Base-by-base conservation (phyloP, 1,140 invertebrate species). In the Melipona quadrifasciata region DNA sequence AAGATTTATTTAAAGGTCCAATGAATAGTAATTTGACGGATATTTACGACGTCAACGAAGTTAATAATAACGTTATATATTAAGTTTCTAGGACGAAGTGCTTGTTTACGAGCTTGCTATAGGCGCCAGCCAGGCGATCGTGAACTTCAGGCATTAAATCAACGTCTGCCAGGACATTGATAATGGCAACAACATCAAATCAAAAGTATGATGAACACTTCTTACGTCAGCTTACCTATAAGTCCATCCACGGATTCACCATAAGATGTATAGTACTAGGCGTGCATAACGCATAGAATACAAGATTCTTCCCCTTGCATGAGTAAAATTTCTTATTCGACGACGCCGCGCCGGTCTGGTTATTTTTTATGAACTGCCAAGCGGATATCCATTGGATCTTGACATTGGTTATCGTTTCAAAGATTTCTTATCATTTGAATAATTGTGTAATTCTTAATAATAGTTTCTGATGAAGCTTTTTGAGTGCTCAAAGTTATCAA, bases 221-320 rank as follows among this genome's bases (percentile, higher is more conserved):
- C 47, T 76, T 72, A 80, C 68, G 53, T 73, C 58, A 80, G 31
- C 39, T 21, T 47, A 39, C 5, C 73, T 72, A 61, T 24, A 17
- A 88, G 47, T 90, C 81, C 64, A 61, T 0, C 86, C 84, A 88
- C 84, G 78, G 65, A 86, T 81, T 68, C 79, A 76, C 72, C 81
- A 86, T 88, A 86, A 90, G 86, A 88, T 88, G 82, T 90, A 90
- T 90, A 68, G 65, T 79, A 76, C 57, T 74, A 80, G 78, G 67
- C 58, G 11, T 55, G 61, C 34, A 72, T 58, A 72, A 80, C 76
- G 84, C 47, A 65, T 31, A 39, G 84, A 89, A 90, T 89, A 84
- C 89, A 57, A 74, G 31, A 90, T 71, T 85, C 47, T 61, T 81
- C 70, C 57, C 39, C 80, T 64, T 47, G 67, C 67, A 84, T 64